Conservation (phyloP, 2,113 vertebrate genomes). For the Montifringilla adamsi region DNA sequence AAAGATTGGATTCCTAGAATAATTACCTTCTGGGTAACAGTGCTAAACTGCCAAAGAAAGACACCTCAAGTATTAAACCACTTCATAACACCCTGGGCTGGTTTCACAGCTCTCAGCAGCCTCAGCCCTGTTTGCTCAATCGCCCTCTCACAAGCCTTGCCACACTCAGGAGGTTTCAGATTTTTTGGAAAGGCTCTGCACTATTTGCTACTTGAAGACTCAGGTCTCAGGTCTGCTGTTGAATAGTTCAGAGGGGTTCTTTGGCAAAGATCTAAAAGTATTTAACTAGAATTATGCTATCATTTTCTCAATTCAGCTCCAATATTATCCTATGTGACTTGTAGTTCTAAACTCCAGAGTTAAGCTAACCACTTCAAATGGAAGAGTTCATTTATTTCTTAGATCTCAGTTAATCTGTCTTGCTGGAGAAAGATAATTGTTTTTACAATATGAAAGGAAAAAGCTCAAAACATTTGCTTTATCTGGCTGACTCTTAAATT, state of each 20-base stretch:
- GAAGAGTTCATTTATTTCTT: not conserved
- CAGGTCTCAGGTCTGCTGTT: not conserved
- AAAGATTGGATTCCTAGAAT: not conserved
- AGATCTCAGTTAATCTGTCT: not conserved
- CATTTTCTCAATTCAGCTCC: not conserved
- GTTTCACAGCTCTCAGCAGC: not conserved
- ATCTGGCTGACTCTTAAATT: not conserved
- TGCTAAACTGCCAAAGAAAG: not conserved
- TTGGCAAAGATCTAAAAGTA: not conserved
- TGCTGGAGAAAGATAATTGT: not conserved
- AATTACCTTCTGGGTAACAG: not conserved
- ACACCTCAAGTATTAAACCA: not conserved
- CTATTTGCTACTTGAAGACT: not conserved
- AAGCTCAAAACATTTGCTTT: not conserved
- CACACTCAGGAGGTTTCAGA: not conserved
- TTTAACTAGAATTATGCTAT: not conserved
- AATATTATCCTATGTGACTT: not conserved
- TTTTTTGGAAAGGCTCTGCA: not conserved
- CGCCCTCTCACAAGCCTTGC: accelerated
- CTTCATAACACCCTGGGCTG: not conserved
- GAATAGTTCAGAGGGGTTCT: not conserved
- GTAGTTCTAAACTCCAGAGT: not conserved
- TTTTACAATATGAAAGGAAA: not conserved
- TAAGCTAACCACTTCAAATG: not conserved
- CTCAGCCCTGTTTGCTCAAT: not conserved